Percentiles rank a stretch among this genome's conserved stretches.
Evolutionary conservation across 2,888 invertebrate species (phyloP).

Genomic region (Troglohyphantes excavatus): DNA sequence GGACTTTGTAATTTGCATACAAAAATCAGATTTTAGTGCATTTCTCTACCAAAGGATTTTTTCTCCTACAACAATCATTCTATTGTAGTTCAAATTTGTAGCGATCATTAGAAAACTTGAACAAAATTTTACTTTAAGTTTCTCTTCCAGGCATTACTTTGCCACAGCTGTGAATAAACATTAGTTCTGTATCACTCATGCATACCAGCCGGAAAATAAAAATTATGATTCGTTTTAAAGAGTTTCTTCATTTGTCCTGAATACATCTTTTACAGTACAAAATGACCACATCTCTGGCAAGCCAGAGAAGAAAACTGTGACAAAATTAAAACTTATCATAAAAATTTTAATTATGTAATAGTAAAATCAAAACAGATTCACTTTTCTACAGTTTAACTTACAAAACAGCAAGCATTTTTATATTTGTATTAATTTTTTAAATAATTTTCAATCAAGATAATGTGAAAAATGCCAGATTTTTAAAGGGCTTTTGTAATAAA

Average conservation of each 20-base stretch:
- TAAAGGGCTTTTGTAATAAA: too few relatives aligned
- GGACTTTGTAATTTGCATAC: conserved; percentile 41
- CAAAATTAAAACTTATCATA: too few relatives aligned
- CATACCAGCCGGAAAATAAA: conserved; percentile 26
- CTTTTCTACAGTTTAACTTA: too few relatives aligned
- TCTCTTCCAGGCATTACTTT: conserved; percentile 2
- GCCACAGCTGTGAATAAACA: conserved; percentile 31
- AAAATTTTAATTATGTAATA: too few relatives aligned
- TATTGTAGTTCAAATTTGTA: conserved; percentile 44
- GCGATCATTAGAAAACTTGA: conserved; percentile 9
- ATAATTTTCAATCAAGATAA: too few relatives aligned
- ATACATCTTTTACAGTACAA: too few relatives aligned
- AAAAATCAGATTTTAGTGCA: conserved; percentile 36
- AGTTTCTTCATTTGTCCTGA: not conserved
- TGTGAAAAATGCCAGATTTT: too few relatives aligned
- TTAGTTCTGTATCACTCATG: conserved; percentile 39
- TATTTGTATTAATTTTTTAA: too few relatives aligned
- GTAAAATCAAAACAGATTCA: too few relatives aligned
- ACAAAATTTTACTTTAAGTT: conserved; percentile 30
- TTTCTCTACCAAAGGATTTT: conserved; percentile 36
- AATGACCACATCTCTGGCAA: too few relatives aligned
- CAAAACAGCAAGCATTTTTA: too few relatives aligned
- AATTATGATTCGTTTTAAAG: conserved; percentile 22
- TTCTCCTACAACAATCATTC: not conserved
- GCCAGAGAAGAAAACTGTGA: too few relatives aligned